Evolutionary conservation across 2,888 invertebrate species (phyloP).

Genomic region (Rhagonycha fulva): DNA sequence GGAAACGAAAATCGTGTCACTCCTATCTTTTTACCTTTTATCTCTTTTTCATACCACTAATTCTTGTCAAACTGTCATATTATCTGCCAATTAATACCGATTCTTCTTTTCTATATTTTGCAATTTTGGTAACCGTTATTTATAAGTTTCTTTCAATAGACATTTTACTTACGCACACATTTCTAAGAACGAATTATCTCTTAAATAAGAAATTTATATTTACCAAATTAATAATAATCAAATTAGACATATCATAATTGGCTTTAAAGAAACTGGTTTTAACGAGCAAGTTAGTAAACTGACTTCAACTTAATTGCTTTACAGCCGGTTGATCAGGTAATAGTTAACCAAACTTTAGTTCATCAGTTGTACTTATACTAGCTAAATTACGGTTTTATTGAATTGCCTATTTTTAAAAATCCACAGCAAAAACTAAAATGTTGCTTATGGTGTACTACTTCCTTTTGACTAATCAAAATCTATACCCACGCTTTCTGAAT

Average conservation of each 20-base stretch:
- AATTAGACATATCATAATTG: background rate
- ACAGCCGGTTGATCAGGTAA: background rate
- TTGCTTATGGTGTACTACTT: background rate
- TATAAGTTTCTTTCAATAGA: background rate
- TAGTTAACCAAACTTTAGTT: background rate
- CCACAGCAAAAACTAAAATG: background rate
- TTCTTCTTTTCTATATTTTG: background rate
- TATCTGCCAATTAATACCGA: constrained; percentile 31
- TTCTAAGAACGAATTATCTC: background rate
- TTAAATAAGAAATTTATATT: background rate
- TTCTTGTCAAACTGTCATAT: constrained; percentile 37
- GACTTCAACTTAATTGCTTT: background rate
- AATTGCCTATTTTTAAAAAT: background rate
- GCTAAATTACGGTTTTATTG: background rate
- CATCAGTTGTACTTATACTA: background rate
- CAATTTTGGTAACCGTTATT: background rate
- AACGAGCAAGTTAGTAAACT: background rate
- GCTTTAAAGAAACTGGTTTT: background rate
- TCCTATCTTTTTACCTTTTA: constrained; percentile 32
- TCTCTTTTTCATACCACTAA: constrained; percentile 30
- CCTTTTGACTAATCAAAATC: background rate
- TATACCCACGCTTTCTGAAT: background rate
- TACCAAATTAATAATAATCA: background rate
- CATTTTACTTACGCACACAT: background rate
- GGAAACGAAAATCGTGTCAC: constrained; percentile 37